These are phyloP conservation scores for Tamandua tetradactyla DNA, from an alignment of 2,797 vertebrate species.

Conservation along the genomic window DNA sequence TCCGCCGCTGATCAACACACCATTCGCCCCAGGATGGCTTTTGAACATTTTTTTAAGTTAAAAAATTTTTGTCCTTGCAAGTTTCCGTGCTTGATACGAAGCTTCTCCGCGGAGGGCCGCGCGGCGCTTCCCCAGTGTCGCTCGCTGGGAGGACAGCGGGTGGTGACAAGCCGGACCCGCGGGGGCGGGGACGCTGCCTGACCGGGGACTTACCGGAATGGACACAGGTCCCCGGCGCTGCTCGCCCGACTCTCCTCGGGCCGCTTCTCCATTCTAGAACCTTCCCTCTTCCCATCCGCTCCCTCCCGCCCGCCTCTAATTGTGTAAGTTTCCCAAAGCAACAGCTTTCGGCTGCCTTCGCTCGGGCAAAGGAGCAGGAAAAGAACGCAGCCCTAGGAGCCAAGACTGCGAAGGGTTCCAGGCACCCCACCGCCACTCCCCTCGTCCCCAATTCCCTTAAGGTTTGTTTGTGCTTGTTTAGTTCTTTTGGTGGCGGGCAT, in stretches of 20 bases:
- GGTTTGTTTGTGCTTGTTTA: slow-evolving; percentile 54
- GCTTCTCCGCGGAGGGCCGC: slow-evolving; percentile 35
- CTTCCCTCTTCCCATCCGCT: slow-evolving; percentile 27
- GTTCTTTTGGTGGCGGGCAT: not conserved
- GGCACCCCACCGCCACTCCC: not conserved
- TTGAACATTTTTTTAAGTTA: slow-evolving; percentile 7
- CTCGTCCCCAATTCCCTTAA: not conserved
- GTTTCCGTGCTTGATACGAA: not conserved
- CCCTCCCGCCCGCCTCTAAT: not conserved
- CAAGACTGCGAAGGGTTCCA: not conserved
- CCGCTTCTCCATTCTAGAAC: slow-evolving; percentile 49
- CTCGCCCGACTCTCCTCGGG: not conserved
- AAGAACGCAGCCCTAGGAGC: not conserved
- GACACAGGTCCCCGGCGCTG: not conserved
- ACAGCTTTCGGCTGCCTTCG: slow-evolving; percentile 24
- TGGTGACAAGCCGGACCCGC: not conserved
- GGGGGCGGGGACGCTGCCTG: not conserved
- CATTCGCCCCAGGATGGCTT: not conserved
- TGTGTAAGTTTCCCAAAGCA: slow-evolving; percentile 64
- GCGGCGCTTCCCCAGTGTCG: not conserved
- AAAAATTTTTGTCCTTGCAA: not conserved
- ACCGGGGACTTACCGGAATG: not conserved
- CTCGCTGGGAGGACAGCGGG: not conserved
- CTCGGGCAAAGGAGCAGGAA: not conserved
- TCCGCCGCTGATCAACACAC: not conserved